Evolutionary conservation across 1,140 invertebrate genomes (phyloP), one percentile per base, ranked within the genome.

Genomic region (Bilobella aurantiaca): DNA sequence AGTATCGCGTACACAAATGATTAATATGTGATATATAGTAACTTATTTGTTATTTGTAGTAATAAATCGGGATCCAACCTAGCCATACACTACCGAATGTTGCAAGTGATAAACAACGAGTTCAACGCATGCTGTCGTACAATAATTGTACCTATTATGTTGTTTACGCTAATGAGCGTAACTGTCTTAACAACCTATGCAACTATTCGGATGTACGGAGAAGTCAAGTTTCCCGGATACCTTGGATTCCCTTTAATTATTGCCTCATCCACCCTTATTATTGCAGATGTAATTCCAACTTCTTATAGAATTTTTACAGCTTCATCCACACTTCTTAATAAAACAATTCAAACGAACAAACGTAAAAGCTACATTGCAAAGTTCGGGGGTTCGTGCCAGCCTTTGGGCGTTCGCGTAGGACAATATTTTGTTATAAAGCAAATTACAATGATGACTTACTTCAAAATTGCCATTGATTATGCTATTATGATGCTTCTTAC

Each of bases 371-470:
- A 59, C 58, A 23, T 30, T 23, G 3, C 8, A 14, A 59, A 59
- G 25, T 59, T 59, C 31, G 8, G 25, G 5, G 28, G 3, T 8
- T 59, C 58, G 8, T 59, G 58, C 28, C 25, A 34, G 8, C 58
- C 58, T 8, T 25, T 59, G 14, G 18, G 5, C 5, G 28, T 59
- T 16, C 58, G 16, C 8, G 58, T 59, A 5, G 58, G 58, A 34
- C 3, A 29, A 29, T 59, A 59, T 59, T 59, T 59, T 30, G 28
- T 59, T 8, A 59, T 59, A 12, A 59, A 59, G 28, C 28, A 59
- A 29, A 23, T 18, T 5, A 59, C 58, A 5, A 28, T 59, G 8
- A 29, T 59, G 28, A 59, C 58, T 8, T 59, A 59, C 25, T 31
- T 12, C 16, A 29, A 29, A 59, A 14, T 59, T 5, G 28, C 25